These are phyloP conservation scores for Drosophila persimilis DNA, from an alignment of 1,140 invertebrate genomes.

Conservation along the genomic window DNA sequence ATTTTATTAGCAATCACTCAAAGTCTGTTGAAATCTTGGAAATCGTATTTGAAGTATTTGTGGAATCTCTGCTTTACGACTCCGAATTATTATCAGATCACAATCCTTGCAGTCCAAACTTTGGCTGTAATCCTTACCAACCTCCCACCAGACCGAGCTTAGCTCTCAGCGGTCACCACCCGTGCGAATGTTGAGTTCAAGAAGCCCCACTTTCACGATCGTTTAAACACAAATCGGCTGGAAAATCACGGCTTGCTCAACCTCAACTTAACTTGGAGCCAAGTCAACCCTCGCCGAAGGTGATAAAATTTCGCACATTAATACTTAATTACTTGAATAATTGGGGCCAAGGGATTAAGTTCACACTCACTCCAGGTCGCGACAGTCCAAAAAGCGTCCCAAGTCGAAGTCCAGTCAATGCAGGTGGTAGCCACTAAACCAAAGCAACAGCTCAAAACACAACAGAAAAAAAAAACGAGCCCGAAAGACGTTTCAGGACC, in stretches of 20 bases:
- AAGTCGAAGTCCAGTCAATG: slow-evolving; percentile 26
- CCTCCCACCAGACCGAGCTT: too few relatives aligned
- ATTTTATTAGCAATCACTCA: slow-evolving; percentile 45
- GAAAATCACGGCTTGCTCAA: slow-evolving; percentile 69
- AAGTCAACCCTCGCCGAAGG: slow-evolving; percentile 51
- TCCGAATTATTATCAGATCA: too few relatives aligned
- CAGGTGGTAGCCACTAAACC: slow-evolving; percentile 57
- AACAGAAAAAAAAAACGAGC: slow-evolving; percentile 6
- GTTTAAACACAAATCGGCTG: slow-evolving; percentile 71
- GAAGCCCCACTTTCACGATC: slow-evolving; percentile 63
- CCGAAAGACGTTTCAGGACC: slow-evolving; percentile 13
- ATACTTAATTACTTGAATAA: slow-evolving; percentile 82
- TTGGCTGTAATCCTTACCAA: too few relatives aligned
- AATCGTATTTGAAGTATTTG: background rate
- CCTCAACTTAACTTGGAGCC: slow-evolving; percentile 6
- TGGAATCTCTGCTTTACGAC: background rate
- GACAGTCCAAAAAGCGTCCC: slow-evolving; percentile 25
- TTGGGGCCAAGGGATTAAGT: slow-evolving; percentile 78
- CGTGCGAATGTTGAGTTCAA: slow-evolving; percentile 19
- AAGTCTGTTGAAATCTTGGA: slow-evolving; percentile 5
- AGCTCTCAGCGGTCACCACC: background rate
- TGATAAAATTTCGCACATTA: slow-evolving; percentile 81
- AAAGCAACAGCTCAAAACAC: slow-evolving; percentile 26
- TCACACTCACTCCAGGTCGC: slow-evolving; percentile 55
- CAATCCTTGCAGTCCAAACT: background rate